Conservation (phyloP, 2,888 invertebrate species). For the Ceramica pisi region DNA sequence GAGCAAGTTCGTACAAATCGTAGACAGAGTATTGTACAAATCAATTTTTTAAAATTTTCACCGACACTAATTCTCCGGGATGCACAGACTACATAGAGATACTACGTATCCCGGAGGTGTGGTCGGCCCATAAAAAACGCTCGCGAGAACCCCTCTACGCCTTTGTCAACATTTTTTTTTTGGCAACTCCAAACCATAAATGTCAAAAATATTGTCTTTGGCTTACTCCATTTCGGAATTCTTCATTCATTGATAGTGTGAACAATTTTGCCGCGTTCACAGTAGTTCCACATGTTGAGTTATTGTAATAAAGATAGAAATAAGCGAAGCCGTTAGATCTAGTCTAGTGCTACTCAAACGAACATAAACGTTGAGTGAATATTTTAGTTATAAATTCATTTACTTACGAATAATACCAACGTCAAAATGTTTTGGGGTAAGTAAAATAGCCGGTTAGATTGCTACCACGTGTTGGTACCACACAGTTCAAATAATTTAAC, state of each 20-base stretch:
- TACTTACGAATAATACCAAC: slow-evolving; percentile 44
- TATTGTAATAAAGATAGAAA: slow-evolving; percentile 6
- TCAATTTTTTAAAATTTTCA: no score
- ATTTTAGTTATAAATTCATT: slow-evolving; percentile 34
- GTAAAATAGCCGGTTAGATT: slow-evolving; percentile 69
- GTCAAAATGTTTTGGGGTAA: slow-evolving; percentile 89
- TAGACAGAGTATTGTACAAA: no score
- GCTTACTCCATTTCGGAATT: slow-evolving; percentile 47
- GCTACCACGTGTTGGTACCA: slow-evolving; percentile 84
- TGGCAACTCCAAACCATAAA: background rate
- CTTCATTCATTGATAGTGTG: slow-evolving; percentile 31
- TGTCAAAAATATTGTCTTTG: slow-evolving; percentile 47
- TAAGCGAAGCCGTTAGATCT: slow-evolving; percentile 18
- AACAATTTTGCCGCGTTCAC: slow-evolving; percentile 67
- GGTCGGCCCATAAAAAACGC: no score
- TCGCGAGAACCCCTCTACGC: no score
- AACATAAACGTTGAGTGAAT: slow-evolving; percentile 29
- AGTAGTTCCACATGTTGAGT: slow-evolving; percentile 60
- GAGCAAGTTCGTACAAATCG: no score
- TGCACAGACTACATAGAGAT: no score
- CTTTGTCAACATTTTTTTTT: no score
- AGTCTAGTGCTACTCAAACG: slow-evolving; percentile 30
- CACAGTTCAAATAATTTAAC: slow-evolving; percentile 5
- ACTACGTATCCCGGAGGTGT: no score
- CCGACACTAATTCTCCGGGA: no score